Conservation (phyloP, 2,113 vertebrate genomes). For the Lepisosteus oculatus region DNA sequence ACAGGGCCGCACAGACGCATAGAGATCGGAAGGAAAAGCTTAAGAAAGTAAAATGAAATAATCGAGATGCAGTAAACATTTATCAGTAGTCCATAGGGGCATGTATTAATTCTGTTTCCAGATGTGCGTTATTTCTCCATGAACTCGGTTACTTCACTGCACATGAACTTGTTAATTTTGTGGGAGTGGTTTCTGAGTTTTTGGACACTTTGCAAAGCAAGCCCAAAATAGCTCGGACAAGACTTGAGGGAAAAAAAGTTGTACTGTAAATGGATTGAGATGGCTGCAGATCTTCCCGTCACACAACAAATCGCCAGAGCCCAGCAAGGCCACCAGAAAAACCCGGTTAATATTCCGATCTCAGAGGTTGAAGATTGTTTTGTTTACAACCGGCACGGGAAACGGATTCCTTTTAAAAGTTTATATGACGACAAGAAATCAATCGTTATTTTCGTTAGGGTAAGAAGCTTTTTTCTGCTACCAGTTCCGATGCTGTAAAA, state of each 20-base stretch:
- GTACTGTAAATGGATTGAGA: slow-evolving; percentile 15
- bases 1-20: too few species aligned
- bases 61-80: too few species aligned
- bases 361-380: slow-evolving; percentile 57
- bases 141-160: too few species aligned
- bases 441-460: slow-evolving; percentile 84
- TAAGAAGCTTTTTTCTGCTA: slow-evolving; percentile 51
- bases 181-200: slow-evolving; percentile 42
- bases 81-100: too few species aligned
- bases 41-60: too few species aligned
- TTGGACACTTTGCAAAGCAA: slow-evolving; percentile 22
- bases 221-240: slow-evolving; percentile 48
- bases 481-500: background rate
- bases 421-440: slow-evolving; percentile 73
- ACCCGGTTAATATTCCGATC: slow-evolving; percentile 36
- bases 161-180: background rate
- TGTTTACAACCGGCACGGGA: slow-evolving; percentile 67
- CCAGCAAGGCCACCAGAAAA: background rate
- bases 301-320: slow-evolving; percentile 65
- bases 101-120: too few species aligned
- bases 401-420: slow-evolving; percentile 55
- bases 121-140: too few species aligned
- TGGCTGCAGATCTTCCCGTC: slow-evolving; percentile 56
- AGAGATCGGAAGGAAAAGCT: too few species aligned
- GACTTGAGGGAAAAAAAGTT: slow-evolving; percentile 19